These are phyloP conservation scores for Drosophila putrida DNA, from an alignment of 2,888 invertebrate species.

Conservation along the genomic window DNA sequence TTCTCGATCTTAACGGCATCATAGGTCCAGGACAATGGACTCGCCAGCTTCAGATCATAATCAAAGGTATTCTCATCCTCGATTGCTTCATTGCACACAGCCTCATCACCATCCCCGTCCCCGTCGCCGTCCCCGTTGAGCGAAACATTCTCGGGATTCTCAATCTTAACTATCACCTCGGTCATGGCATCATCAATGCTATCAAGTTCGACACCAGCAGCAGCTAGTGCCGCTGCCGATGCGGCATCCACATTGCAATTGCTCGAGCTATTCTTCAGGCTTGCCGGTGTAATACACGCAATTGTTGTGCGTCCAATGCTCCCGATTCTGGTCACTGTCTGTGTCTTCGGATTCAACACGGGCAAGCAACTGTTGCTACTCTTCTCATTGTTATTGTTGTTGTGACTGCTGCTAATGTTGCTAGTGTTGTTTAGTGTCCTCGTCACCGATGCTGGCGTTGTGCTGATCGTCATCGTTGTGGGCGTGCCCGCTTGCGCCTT, in stretches of 20 bases:
- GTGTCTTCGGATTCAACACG: conserved; percentile 51
- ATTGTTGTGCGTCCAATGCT: conserved; percentile 83
- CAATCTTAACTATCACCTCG: conserved; percentile 84
- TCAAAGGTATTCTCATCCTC: conserved; percentile 80
- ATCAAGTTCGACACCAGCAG: conserved; percentile 82
- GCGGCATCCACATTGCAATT: conserved; percentile 76
- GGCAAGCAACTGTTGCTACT: conserved; percentile 34
- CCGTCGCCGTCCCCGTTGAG: conserved; percentile 66
- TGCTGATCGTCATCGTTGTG: conserved; percentile 34
- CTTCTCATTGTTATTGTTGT: conserved; percentile 30
- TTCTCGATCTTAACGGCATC: conserved; percentile 84
- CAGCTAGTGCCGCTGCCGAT: conserved; percentile 79
- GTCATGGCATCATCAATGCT: conserved; percentile 82
- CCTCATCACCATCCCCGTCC: conserved; percentile 55
- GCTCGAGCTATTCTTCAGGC: conserved; percentile 60
- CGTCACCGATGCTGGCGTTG: conserved; percentile 31
- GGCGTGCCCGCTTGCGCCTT: conserved; percentile 49
- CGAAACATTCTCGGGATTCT: conserved; percentile 75
- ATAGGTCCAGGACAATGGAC: conserved; percentile 85
- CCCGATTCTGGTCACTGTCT: conserved; percentile 81
- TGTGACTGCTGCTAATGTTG: conserved; percentile 23
- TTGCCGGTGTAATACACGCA: conserved; percentile 81
- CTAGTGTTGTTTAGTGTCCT: conserved; percentile 44
- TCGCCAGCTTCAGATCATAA: conserved; percentile 85
- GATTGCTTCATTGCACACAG: conserved; percentile 76